Percentiles rank a stretch among this genome's conserved stretches.
These are phyloP conservation scores for Andrena camellia DNA, from an alignment of 2,888 invertebrate species.

Conservation along the genomic window DNA sequence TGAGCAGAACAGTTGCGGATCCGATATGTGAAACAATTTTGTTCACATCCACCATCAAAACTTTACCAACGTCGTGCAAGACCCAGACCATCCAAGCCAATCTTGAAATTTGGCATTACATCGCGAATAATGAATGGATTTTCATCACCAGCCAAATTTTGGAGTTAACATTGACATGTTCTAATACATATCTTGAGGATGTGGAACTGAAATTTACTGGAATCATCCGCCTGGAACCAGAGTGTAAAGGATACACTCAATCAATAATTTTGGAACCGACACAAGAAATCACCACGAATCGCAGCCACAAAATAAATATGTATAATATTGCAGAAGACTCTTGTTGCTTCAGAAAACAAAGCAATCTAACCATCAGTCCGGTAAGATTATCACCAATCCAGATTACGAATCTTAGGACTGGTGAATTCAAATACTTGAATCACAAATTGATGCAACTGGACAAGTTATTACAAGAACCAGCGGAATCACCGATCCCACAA, in stretches of 20 bases:
- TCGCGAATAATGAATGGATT: neutral
- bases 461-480: neutral
- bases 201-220: neutral
- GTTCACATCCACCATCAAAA: neutral
- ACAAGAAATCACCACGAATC: neutral
- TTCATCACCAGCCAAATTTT: neutral
- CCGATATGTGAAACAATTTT: neutral
- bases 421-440: slow-evolving; percentile 9
- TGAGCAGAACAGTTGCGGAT: neutral
- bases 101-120: neutral
- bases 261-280: neutral
- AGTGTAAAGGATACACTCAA: neutral
- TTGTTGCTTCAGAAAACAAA: neutral
- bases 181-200: neutral
- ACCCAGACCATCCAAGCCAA: neutral
- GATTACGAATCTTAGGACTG: neutral
- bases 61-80: neutral
- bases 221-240: neutral
- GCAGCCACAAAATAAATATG: neutral
- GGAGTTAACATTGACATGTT: neutral
- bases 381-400: neutral
- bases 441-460: slow-evolving; percentile 10
- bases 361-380: neutral
- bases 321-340: neutral
- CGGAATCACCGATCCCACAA: too few relatives aligned